Evolutionary conservation across 2,888 invertebrate genomes (phyloP).

Genomic region (Odontomyia ornata): DNA sequence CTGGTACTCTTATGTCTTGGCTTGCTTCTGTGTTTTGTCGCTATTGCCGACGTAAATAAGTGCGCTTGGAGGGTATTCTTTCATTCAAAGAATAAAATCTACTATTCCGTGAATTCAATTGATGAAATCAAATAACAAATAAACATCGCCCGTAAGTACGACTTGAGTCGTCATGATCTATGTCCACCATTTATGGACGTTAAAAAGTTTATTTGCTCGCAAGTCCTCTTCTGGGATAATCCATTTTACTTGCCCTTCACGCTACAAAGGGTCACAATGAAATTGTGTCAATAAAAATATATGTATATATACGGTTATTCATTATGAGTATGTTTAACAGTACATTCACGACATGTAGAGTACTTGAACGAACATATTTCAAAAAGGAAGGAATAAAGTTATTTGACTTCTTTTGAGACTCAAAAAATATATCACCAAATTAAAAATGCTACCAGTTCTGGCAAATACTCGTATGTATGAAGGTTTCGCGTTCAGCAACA

Average conservation of each 20-base stretch:
- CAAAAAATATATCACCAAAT: neutral
- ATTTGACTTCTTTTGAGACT: neutral
- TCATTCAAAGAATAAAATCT: neutral
- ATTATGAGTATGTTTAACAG: neutral
- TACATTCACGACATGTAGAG: neutral
- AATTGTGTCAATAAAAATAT: slow-evolving; percentile 6
- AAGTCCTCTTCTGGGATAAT: slow-evolving; percentile 3
- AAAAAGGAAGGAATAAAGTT: neutral
- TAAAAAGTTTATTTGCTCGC: too few relatives aligned
- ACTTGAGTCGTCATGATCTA: neutral
- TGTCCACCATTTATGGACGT: neutral
- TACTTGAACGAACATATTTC: neutral
- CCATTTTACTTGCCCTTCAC: slow-evolving; percentile 1
- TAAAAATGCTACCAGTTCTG: slow-evolving; percentile 18
- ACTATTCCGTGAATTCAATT: slow-evolving; percentile 22
- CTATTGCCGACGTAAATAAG: too few relatives aligned
- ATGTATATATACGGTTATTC: neutral
- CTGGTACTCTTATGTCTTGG: neutral
- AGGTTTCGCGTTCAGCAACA: neutral
- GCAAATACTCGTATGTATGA: too few relatives aligned
- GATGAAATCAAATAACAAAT: slow-evolving; percentile 27
- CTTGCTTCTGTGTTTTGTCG: neutral
- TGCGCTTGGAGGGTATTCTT: neutral
- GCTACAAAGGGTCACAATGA: neutral
- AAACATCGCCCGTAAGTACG: slow-evolving; percentile 5